phyloP scores from a whole-genome alignment of 1,140 invertebrate genomes.

The Drosophila cardini region DNA sequence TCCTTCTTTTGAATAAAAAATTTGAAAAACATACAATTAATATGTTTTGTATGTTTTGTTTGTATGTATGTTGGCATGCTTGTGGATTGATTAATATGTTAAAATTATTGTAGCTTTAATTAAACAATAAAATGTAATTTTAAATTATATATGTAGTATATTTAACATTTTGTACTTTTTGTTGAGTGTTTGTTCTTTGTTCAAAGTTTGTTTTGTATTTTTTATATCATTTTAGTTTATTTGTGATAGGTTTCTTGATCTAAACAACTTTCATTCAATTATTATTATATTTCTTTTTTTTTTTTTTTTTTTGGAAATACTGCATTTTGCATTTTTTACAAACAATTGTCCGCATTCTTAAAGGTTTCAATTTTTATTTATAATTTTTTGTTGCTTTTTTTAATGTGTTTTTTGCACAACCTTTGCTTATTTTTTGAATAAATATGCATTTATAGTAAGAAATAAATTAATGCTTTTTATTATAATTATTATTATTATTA shows the following conservation, averaged over 20 bases:
- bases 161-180: constrained; percentile 83
- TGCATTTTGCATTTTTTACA: constrained; percentile 70
- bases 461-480: constrained; percentile 78
- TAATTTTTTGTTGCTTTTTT: constrained; percentile 74
- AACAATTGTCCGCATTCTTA: constrained; percentile 66
- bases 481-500: constrained; percentile 60
- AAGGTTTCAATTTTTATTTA: constrained; percentile 57
- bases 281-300: no score
- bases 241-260: constrained; percentile 46
- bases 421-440: constrained; percentile 83
- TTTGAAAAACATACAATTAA: constrained; percentile 48
- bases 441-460: constrained; percentile 83
- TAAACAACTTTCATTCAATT: constrained; percentile 44
- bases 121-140: constrained; percentile 74
- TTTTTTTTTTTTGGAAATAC: constrained; percentile 26
- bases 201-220: constrained; percentile 36
- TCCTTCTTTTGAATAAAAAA: constrained; percentile 40
- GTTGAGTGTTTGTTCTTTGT: constrained; percentile 78
- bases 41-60: constrained; percentile 21
- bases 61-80: constrained; percentile 48
- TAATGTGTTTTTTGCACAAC: constrained; percentile 82
- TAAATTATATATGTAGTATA: constrained; percentile 80
- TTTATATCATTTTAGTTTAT: constrained; percentile 31
- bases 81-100: constrained; percentile 46
- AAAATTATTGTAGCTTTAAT: constrained; percentile 67